These are phyloP conservation scores for Tamias sibiricus DNA, from an alignment of 2,113 vertebrate species.

Conservation along the genomic window DNA sequence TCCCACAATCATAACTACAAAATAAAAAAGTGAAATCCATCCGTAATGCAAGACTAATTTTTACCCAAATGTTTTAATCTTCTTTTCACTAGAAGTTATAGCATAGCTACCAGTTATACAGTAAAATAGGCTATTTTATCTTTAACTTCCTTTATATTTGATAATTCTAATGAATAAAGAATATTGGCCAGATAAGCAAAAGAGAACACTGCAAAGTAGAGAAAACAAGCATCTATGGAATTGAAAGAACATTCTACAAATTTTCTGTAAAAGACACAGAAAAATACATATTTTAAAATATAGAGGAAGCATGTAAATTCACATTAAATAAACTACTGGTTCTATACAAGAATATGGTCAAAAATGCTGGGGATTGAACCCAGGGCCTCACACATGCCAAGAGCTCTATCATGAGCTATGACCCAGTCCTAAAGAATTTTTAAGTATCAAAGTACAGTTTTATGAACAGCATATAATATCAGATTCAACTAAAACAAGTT, in stretches of 20 bases:
- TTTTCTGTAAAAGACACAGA: slow-evolving; percentile 34
- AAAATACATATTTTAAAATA: slow-evolving; percentile 28
- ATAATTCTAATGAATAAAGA: slow-evolving; percentile 19
- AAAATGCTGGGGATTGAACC: background rate
- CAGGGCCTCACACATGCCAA: background rate
- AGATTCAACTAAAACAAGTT: slow-evolving; percentile 25
- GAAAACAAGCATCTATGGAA: background rate
- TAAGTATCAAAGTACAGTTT: background rate
- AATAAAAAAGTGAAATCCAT: slow-evolving; percentile 39
- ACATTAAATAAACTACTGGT: background rate
- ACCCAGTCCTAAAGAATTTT: background rate
- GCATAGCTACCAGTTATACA: background rate
- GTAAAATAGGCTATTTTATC: background rate
- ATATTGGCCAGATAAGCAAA: background rate
- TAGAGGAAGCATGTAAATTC: background rate
- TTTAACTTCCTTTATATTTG: background rate
- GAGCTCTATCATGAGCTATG: background rate
- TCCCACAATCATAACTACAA: background rate
- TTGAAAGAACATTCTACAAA: background rate
- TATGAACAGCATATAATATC: background rate
- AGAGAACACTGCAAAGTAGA: background rate
- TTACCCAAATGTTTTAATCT: background rate
- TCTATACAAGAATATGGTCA: background rate
- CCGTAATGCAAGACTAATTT: slow-evolving; percentile 1
- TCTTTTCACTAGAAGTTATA: background rate